These are phyloP conservation scores for Aphaenogaster floridana DNA, from an alignment of 1,140 invertebrate genomes.

Conservation along the genomic window DNA sequence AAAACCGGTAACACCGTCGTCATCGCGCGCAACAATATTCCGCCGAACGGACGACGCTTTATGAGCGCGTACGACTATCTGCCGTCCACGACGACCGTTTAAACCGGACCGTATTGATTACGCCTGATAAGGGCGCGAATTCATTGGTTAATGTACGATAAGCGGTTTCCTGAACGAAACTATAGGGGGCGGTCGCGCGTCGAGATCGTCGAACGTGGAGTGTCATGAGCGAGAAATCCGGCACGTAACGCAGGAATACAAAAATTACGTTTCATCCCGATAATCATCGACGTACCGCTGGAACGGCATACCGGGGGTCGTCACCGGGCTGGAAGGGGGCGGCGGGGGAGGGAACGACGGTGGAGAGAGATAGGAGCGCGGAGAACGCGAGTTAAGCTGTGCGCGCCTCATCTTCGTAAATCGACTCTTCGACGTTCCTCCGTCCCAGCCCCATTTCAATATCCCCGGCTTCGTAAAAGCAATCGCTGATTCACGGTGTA, in stretches of 20 bases:
- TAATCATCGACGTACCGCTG: constrained; percentile 69
- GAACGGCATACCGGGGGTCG: constrained; percentile 55
- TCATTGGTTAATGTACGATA: constrained; percentile 31
- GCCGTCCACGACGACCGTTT: neutral
- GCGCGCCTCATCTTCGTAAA: constrained; percentile 76
- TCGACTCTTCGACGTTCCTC: constrained; percentile 74
- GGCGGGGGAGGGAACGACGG: neutral
- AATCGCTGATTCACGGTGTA: constrained; percentile 77
- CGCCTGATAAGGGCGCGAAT: neutral
- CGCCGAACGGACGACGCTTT: neutral
- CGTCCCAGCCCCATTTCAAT: constrained; percentile 73
- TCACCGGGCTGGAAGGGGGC: constrained; percentile 38
- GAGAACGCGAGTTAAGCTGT: constrained; percentile 72
- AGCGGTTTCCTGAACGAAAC: constrained; percentile 50
- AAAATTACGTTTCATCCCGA: constrained; percentile 74
- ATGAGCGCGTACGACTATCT: neutral
- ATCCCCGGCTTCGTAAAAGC: constrained; percentile 74
- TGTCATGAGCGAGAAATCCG: constrained; percentile 63
- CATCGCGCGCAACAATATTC: constrained; percentile 10
- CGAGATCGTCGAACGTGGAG: constrained; percentile 55
- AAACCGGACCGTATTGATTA: constrained; percentile 18
- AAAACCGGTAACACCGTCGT: neutral
- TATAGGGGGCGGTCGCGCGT: constrained; percentile 42
- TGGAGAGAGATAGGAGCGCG: constrained; percentile 52
- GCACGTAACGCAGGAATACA: constrained; percentile 68